These are phyloP conservation scores for Scaptomyza pallida DNA, from an alignment of 1,140 invertebrate species.

Conservation along the genomic window DNA sequence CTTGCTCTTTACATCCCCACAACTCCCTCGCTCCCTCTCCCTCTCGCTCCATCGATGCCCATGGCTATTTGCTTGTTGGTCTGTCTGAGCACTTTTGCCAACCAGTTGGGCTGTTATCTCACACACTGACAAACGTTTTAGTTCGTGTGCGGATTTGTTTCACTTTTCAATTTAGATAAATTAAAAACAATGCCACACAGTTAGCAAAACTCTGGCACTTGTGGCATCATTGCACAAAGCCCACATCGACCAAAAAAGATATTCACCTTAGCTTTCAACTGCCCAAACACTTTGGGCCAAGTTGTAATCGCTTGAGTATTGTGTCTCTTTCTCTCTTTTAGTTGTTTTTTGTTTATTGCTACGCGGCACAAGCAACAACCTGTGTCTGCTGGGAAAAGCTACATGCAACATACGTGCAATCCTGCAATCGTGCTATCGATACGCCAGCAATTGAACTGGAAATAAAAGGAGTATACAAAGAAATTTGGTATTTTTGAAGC, in stretches of 20 bases:
- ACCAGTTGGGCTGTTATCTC: conserved; percentile 29
- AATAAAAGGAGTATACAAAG: conserved; percentile 40
- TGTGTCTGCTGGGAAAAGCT: conserved; percentile 27
- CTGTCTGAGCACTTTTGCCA: conserved; percentile 46
- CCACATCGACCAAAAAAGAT: conserved; percentile 15
- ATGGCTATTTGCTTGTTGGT: conserved; percentile 26
- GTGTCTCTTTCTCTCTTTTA: conserved; percentile 18
- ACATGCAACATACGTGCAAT: conserved; percentile 32
- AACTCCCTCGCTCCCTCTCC: neutral
- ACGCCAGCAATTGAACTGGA: conserved; percentile 68
- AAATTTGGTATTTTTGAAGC: neutral
- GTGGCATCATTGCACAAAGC: conserved; percentile 5
- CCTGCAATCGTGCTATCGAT: conserved; percentile 64
- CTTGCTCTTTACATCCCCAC: conserved; percentile 65
- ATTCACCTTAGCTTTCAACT: conserved; percentile 26
- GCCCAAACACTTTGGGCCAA: conserved; percentile 64
- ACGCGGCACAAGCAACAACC: conserved; percentile 38
- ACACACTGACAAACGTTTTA: conserved; percentile 38
- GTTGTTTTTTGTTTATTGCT: conserved; percentile 65
- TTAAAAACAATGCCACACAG: conserved; percentile 80
- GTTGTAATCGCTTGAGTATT: conserved; percentile 68
- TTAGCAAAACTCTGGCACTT: conserved; percentile 50
- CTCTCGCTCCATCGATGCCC: neutral
- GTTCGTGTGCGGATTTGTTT: conserved; percentile 75
- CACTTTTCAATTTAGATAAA: conserved; percentile 82